Conservation (phyloP, 2,797 vertebrate species). For the Sebastes hubbsi region DNA sequence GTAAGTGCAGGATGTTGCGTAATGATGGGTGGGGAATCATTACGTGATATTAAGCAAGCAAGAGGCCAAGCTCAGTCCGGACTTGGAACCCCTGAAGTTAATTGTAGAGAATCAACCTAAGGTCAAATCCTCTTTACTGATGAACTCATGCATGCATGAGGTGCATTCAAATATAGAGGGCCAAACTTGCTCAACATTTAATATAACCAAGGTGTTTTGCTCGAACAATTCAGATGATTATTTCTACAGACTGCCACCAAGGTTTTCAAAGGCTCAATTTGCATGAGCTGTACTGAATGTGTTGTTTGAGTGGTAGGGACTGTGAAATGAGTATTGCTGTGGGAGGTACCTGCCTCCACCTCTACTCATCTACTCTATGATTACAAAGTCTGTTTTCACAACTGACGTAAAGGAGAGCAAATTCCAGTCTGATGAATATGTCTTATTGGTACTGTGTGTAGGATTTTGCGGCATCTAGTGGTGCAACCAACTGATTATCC, state of each 20-base stretch:
- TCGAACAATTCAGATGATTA: not conserved
- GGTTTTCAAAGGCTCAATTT: constrained; percentile 34
- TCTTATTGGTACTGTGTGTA: not conserved
- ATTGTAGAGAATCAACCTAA: not conserved
- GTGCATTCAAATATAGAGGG: not conserved
- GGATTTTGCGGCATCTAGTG: too few relatives aligned
- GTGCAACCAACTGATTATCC: too few relatives aligned
- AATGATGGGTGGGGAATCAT: not conserved
- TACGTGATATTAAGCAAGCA: not conserved
- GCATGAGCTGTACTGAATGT: constrained; percentile 7
- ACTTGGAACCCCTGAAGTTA: not conserved
- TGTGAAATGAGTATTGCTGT: constrained; percentile 17
- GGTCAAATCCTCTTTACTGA: constrained; percentile 1
- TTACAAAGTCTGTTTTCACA: not conserved
- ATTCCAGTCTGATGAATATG: not conserved
- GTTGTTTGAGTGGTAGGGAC: constrained; percentile 12
- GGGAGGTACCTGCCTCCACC: not conserved
- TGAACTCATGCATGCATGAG: not conserved
- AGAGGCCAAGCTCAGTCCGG: not conserved
- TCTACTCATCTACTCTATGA: not conserved
- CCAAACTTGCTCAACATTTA: not conserved
- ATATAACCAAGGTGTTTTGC: not conserved
- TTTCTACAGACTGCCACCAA: not conserved
- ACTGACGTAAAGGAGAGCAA: not conserved
- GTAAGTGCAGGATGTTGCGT: not conserved